Evolutionary conservation across 2,888 invertebrate species (phyloP).

Genomic region (Stenoptilia bipunctidactyla): DNA sequence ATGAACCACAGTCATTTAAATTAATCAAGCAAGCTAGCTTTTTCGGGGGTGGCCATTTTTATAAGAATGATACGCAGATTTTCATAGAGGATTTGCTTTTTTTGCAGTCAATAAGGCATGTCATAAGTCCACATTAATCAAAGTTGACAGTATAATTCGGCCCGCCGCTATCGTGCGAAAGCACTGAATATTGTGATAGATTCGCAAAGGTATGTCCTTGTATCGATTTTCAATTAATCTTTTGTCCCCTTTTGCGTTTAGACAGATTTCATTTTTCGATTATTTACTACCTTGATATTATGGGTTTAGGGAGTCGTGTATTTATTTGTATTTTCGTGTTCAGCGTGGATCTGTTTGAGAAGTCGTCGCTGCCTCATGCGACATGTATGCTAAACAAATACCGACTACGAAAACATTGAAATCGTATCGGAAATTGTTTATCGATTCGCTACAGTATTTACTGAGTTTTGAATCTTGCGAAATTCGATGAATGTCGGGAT

Average conservation of each 20-base stretch:
- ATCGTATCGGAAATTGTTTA: conserved; percentile 27
- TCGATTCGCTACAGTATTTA: conserved; percentile 23
- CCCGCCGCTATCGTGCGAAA: conserved; percentile 45
- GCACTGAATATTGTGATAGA: conserved; percentile 59
- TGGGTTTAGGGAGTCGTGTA: conserved; percentile 14
- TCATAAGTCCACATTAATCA: conserved; percentile 59
- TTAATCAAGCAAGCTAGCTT: conserved; percentile 20
- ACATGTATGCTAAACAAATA: conserved; percentile 40
- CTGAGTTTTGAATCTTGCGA: neutral
- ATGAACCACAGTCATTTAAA: conserved; percentile 23
- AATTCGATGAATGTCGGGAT: too few species aligned
- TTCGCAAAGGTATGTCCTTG: conserved; percentile 49
- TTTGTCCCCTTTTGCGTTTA: conserved; percentile 52
- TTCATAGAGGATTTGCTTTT: conserved; percentile 31
- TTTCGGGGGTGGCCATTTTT: conserved; percentile 19
- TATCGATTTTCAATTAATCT: conserved; percentile 67
- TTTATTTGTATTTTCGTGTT: conserved; percentile 26
- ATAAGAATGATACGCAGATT: conserved; percentile 27
- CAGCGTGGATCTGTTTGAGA: conserved; percentile 26
- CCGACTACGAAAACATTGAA: conserved; percentile 39
- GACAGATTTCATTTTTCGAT: conserved; percentile 44
- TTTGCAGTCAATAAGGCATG: conserved; percentile 44
- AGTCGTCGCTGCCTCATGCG: conserved; percentile 16
- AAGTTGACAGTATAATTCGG: conserved; percentile 51
- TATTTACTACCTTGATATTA: conserved; percentile 18